Conservation (phyloP, 1,140 invertebrate genomes). For the Caerostris extrusa region DNA sequence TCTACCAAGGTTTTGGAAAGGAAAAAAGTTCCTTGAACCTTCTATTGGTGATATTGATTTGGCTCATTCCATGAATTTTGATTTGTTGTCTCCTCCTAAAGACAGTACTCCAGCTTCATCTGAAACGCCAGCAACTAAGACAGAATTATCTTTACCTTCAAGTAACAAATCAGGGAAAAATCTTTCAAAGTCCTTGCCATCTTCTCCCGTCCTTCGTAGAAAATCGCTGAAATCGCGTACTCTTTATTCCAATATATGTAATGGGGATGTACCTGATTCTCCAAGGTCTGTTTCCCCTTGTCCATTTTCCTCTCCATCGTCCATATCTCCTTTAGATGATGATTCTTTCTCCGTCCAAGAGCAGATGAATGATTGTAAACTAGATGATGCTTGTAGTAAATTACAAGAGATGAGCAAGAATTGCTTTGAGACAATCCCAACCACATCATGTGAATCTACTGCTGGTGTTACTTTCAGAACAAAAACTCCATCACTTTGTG, state of each 20-base stretch:
- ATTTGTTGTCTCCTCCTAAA: conserved; percentile 84
- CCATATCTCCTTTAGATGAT: conserved; percentile 66
- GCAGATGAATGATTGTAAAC: conserved; percentile 69
- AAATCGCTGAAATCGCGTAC: conserved; percentile 74
- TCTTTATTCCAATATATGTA: conserved; percentile 77
- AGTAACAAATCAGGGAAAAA: background rate
- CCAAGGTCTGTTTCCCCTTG: conserved; percentile 69
- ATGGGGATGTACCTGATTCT: conserved; percentile 52
- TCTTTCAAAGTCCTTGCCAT: conserved; percentile 69
- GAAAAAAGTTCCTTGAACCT: conserved; percentile 80
- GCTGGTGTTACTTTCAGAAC: conserved; percentile 31
- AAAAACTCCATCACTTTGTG: conserved; percentile 79
- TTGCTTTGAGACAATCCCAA: conserved; percentile 3
- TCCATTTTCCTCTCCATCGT: conserved; percentile 50
- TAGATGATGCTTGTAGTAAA: conserved; percentile 38
- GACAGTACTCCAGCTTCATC: background rate
- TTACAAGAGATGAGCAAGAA: background rate
- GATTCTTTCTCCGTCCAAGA: conserved; percentile 73
- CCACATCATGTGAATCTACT: background rate
- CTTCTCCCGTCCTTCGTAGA: conserved; percentile 64
- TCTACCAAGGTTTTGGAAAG: conserved; percentile 83
- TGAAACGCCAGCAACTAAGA: background rate
- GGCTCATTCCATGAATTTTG: conserved; percentile 86
- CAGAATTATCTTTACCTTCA: background rate
- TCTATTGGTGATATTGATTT: conserved; percentile 83